Conservation (phyloP, 2,888 invertebrate genomes). For the Entomobrya multifasciata region DNA sequence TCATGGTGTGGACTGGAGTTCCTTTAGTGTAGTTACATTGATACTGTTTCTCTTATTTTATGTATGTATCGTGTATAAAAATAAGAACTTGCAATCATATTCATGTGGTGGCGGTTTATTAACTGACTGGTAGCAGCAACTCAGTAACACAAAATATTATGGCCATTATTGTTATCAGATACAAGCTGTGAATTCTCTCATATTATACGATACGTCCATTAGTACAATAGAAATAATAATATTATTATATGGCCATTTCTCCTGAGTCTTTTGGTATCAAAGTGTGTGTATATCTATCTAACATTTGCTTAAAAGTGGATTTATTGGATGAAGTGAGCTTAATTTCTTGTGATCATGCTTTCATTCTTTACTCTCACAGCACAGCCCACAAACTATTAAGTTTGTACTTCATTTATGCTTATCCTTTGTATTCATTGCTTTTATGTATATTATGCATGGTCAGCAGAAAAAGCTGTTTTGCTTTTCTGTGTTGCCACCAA, state of each 20-base stretch:
- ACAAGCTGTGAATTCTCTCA: constrained; percentile 65
- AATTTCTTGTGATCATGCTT: constrained; percentile 68
- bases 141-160: constrained; percentile 57
- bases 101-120: too few relatives aligned
- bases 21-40: neutral
- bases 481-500: neutral
- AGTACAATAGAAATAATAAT: constrained; percentile 45
- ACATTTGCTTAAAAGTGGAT: constrained; percentile 65
- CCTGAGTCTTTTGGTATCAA: neutral
- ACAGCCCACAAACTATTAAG: neutral
- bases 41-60: neutral
- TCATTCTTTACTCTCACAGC: constrained; percentile 44
- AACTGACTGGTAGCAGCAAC: neutral
- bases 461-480: neutral
- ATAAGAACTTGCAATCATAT: too few relatives aligned
- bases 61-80: constrained; percentile 7
- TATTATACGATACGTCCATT: constrained; percentile 55
- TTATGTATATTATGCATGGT: neutral
- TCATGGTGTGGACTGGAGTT: constrained; percentile 4
- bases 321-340: constrained; percentile 72
- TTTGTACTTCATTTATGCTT: too few relatives aligned
- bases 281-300: constrained; percentile 1
- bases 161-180: constrained; percentile 67
- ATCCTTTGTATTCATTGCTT: neutral
- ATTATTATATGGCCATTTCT: constrained; percentile 3